These are phyloP conservation scores for Mnemiopsis leidyi DNA, from an alignment of 37 sponge, comb jelly and placozoan genomes.

Conservation along the genomic window DNA sequence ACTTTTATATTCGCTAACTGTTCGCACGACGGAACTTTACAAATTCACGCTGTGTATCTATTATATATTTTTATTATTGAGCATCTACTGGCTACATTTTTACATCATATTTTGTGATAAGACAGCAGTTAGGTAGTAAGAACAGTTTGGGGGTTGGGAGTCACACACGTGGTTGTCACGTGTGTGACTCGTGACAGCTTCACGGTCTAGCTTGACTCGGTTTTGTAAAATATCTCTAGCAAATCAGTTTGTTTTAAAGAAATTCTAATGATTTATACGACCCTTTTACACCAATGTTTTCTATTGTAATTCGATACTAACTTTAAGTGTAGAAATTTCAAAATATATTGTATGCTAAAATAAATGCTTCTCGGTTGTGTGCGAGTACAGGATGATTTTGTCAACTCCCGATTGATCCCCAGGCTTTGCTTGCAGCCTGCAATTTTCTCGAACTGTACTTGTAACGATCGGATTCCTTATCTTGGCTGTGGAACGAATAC, in stretches of 20 bases:
- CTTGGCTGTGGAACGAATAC: not conserved
- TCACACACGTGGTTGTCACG: not conserved
- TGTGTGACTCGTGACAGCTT: not conserved
- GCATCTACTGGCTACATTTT: conserved; percentile 3
- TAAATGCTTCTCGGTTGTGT: not conserved
- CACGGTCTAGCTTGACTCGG: not conserved
- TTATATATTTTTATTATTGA: conserved; percentile 14
- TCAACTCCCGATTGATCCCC: not conserved
- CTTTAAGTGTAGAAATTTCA: conserved; percentile 43
- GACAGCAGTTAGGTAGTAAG: not conserved
- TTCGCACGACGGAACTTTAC: not conserved
- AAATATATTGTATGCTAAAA: conserved; percentile 4
- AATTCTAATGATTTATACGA: conserved; percentile 37
- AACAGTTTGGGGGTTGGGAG: not conserved
- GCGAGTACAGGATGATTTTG: not conserved
- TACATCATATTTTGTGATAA: conserved; percentile 43
- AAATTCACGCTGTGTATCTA: conserved; percentile 14
- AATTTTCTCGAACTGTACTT: not conserved
- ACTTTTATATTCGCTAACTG: conserved; percentile 30
- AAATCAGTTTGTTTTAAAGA: conserved; percentile 27
- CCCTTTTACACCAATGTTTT: conserved; percentile 44
- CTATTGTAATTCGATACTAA: conserved; percentile 43
- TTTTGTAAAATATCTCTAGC: conserved; percentile 48
- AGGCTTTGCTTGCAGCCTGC: not conserved
- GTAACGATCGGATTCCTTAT: not conserved